Base-by-base conservation (phyloP, 2,113 vertebrate species). In the Mirza zaza region DNA sequence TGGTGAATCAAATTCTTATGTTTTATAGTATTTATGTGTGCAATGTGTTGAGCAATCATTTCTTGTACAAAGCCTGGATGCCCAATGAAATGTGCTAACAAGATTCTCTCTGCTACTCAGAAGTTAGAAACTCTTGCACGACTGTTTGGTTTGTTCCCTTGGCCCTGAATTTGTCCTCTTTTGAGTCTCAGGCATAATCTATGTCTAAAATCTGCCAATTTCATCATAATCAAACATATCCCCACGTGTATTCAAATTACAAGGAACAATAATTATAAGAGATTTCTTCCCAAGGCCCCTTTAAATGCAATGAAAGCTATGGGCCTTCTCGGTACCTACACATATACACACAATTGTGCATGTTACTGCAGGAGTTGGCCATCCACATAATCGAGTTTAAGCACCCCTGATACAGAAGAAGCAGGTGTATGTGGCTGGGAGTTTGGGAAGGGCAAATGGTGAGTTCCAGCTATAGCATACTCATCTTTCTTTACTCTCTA, bases 1-100 rank as follows among this genome's bases (percentile, higher is more conserved):
- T 4, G 18, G 48, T 50, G 11, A 95, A 92, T 92, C 82, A 90
- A 59, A 95, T 90, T 83, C 14, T 67, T 94, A 83, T 57, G 39
- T 80, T 81, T 81, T 90, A 10, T 34, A 94, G 61, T 73, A 65
- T 79, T 93, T 91, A 29, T 67, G n/a, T 75, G n/a, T 68, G 29
- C 48, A 10, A 11, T 42, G 20, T 80, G 34, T 95, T 83, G 20
- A 83, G 50, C 73, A 89, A 75, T 81, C 48, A 75, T 34, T 97
- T 94, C 59, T 77, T 83, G 23, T 18, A 82, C 61, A 83, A 94
- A 94, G 59, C 23, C 32, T 65, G 65, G 86, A 90, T 77, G 75
- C 45, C 87, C 21, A 42, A 4, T 1, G 3, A 73, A 61, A 83
- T 23, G 2, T 50, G 14, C 13, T 80, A 94, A 42, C 42, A 68